Conservation (phyloP, 2,888 invertebrate species). For the Yponomeuta evonymella region DNA sequence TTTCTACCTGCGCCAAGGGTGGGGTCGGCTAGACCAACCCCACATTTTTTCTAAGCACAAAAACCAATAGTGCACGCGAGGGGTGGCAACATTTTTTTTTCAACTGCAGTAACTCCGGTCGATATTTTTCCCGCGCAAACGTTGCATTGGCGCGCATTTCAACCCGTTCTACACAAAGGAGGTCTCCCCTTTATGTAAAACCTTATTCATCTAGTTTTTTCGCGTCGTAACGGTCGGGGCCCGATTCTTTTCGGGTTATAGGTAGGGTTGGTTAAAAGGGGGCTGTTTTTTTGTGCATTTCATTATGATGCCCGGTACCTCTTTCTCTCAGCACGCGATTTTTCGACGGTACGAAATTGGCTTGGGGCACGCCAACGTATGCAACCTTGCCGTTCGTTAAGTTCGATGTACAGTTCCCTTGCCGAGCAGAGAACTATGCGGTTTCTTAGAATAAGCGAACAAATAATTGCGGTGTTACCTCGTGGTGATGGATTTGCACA, state of each 20-base stretch:
- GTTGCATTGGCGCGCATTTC: constrained; percentile 46
- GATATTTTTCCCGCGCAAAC: constrained; percentile 61
- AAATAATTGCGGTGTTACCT: too few species aligned
- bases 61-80: constrained; percentile 55
- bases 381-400: not conserved
- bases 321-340: constrained; percentile 66
- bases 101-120: constrained; percentile 43
- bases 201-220: constrained; percentile 67
- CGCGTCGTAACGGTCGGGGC: constrained; percentile 54
- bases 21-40: constrained; percentile 52
- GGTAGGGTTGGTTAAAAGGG: constrained; percentile 57
- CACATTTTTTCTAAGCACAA: constrained; percentile 53
- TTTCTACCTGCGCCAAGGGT: constrained; percentile 63
- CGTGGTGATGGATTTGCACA: too few species aligned
- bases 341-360: constrained; percentile 47
- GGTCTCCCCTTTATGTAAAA: constrained; percentile 59
- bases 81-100: constrained; percentile 65
- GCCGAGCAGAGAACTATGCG: too few species aligned
- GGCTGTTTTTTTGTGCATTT: constrained; percentile 16
- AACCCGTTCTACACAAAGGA: constrained; percentile 57
- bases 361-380: constrained; percentile 45
- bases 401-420: not conserved
- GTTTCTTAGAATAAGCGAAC: too few species aligned
- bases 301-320: constrained; percentile 33
- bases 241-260: constrained; percentile 65